phyloP scores from a whole-genome alignment of 1,140 invertebrate genomes.

The Macrotrachela quadricornifera region DNA sequence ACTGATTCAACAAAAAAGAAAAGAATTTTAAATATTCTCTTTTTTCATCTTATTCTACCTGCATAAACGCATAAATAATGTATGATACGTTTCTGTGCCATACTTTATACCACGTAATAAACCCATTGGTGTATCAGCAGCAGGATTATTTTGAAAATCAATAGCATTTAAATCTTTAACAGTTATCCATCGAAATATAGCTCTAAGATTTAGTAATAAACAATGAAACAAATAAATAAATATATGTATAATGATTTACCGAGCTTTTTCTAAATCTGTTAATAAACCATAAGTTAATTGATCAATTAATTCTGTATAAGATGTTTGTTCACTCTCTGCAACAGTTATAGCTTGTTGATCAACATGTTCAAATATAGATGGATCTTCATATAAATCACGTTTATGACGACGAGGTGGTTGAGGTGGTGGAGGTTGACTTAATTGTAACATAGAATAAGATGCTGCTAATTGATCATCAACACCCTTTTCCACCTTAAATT shows the following conservation, averaged over 20 bases:
- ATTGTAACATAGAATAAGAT: too few species aligned
- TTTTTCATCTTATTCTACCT: conserved; percentile 25
- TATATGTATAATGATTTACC: conserved; percentile 13
- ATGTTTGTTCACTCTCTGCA: conserved; percentile 86
- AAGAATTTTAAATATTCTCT: not conserved
- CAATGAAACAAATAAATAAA: too few species aligned
- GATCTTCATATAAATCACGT: conserved; percentile 79
- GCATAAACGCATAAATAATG: conserved; percentile 71
- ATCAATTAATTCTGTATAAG: conserved; percentile 77
- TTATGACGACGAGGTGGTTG: conserved; percentile 72
- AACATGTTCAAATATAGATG: conserved; percentile 69
- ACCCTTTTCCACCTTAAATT: not conserved
- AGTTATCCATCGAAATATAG: conserved; percentile 97
- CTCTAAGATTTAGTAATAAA: conserved; percentile 20
- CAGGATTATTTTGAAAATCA: conserved; percentile 70
- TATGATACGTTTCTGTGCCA: conserved; percentile 96
- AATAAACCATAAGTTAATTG: conserved; percentile 70
- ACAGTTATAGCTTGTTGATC: conserved; percentile 91
- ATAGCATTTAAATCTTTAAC: conserved; percentile 97
- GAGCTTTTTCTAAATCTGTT: conserved; percentile 83
- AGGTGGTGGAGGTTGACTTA: conserved; percentile 49
- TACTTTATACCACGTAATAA: conserved; percentile 86
- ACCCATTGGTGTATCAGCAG: conserved; percentile 70
- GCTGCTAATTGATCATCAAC: not conserved
- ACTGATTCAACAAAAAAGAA: conserved; percentile 36